Percentiles rank a stretch among this genome's conserved stretches.
Conservation (phyloP, 1,140 invertebrate genomes). For the Magallana angulata region DNA sequence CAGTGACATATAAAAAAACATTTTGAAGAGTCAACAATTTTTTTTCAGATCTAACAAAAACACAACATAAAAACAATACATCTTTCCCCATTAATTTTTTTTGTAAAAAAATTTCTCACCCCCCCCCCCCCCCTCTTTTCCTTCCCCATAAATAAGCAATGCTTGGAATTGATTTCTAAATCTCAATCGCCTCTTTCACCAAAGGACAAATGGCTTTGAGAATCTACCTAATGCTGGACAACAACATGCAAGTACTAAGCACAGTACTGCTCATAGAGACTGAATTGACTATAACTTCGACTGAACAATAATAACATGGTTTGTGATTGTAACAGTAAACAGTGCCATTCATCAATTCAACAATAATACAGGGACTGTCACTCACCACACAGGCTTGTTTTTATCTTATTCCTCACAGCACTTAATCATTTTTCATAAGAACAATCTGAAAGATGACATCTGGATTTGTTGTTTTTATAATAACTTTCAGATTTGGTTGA, state of each 20-base stretch:
- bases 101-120: no score
- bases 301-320: neutral
- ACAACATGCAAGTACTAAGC: neutral
- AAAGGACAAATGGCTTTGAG: neutral
- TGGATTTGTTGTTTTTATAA: no score
- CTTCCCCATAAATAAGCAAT: no score
- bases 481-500: no score
- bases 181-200: neutral
- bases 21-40: conserved; percentile 21
- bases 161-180: no score
- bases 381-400: no score
- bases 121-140: no score
- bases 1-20: neutral
- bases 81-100: neutral
- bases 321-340: neutral
- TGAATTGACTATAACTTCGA: neutral
- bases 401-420: neutral
- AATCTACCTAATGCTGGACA: neutral
- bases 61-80: conserved; percentile 1
- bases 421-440: neutral
- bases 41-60: conserved; percentile 29
- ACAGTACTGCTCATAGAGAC: neutral
- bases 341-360: neutral
- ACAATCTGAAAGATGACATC: no score
- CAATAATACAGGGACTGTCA: neutral